Evolutionary conservation across 2,888 invertebrate genomes (phyloP), one percentile per base, ranked within the genome.

Genomic region (Synergus itoensis): DNA sequence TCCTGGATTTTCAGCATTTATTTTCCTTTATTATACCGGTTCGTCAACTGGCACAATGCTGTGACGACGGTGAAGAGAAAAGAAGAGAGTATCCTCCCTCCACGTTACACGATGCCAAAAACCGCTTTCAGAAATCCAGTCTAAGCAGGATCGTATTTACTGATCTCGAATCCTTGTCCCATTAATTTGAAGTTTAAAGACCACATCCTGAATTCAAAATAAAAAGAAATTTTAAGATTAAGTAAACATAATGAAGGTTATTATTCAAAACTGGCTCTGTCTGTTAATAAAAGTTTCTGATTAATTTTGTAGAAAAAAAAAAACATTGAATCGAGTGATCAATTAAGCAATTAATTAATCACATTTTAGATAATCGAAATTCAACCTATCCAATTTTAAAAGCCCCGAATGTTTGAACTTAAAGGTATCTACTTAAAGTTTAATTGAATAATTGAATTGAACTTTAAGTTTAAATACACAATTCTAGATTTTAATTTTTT

Each of bases 11-110:
- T 73, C 63, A 81, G 65, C 81, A 76, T 82, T 84, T 81, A 79
- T 83, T 83, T 82, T 81, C 79, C 82, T 62, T 84, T 82, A 80
- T 77, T 80, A 79, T 80, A 83, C 83, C 82, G 83, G 83, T 80
- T 81, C 80, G 79, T 75, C 78, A 78, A 82, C 80, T 77, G 81
- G 76, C 77, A 64, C 78, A 76, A 79, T 81, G 76, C 78, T 75
- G 73, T 69, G 79, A 67, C 60, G 18, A 77, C 40, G 57, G 60
- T 57, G 77, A 21, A 45, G 69, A 53, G 53, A 62, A 64, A 65
- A 77, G 65, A 77, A 43, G 64, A 14, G 53, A 75, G 69, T 77
- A 18, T 45, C 41, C 77, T 63, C 77, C 60, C 57, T 65, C 81
- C 82, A 77, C 75, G 80, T 82, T 80, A 83, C 81, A 83, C 77